phyloP scores from a whole-genome alignment of 2,888 invertebrate species.

The Trissoscelio sp. region DNA sequence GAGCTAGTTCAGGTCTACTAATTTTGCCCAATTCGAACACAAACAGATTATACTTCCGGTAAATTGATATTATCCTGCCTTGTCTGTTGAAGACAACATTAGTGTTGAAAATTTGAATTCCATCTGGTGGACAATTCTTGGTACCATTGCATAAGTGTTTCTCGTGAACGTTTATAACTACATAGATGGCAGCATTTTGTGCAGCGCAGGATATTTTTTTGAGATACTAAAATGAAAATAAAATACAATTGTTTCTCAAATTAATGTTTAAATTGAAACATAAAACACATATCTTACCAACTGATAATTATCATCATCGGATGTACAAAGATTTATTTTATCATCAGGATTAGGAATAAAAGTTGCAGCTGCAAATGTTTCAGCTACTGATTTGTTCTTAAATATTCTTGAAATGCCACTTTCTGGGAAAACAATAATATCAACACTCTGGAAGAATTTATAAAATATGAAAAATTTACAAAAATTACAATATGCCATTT shows the following conservation, averaged over 20 bases:
- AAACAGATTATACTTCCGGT: too few relatives aligned
- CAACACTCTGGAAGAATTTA: slow-evolving; percentile 84
- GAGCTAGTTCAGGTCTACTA: slow-evolving; percentile 83
- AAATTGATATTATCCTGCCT: too few relatives aligned
- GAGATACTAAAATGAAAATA: slow-evolving; percentile 82
- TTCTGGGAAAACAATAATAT: slow-evolving; percentile 87
- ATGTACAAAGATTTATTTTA: too few relatives aligned
- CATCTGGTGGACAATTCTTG: slow-evolving; percentile 84
- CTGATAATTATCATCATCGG: slow-evolving; percentile 51
- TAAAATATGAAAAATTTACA: too few relatives aligned
- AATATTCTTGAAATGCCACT: slow-evolving; percentile 74
- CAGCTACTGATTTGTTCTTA: slow-evolving; percentile 63
- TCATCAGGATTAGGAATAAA: slow-evolving; percentile 71
- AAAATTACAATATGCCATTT: too few relatives aligned
- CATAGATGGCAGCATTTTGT: slow-evolving; percentile 84
- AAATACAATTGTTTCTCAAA: too few relatives aligned
- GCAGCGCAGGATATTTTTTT: slow-evolving; percentile 87
- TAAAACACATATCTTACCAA: too few relatives aligned
- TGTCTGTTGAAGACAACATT: too few relatives aligned
- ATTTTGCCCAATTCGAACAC: too few relatives aligned
- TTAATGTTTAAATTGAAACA: too few relatives aligned
- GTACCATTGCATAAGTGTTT: slow-evolving; percentile 83
- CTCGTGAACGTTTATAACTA: slow-evolving; percentile 90
- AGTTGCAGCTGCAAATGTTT: slow-evolving; percentile 79
- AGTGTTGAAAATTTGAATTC: slow-evolving; percentile 88